Evolutionary conservation across 1,140 invertebrate genomes (phyloP).

Genomic region (Augochlora pura): DNA sequence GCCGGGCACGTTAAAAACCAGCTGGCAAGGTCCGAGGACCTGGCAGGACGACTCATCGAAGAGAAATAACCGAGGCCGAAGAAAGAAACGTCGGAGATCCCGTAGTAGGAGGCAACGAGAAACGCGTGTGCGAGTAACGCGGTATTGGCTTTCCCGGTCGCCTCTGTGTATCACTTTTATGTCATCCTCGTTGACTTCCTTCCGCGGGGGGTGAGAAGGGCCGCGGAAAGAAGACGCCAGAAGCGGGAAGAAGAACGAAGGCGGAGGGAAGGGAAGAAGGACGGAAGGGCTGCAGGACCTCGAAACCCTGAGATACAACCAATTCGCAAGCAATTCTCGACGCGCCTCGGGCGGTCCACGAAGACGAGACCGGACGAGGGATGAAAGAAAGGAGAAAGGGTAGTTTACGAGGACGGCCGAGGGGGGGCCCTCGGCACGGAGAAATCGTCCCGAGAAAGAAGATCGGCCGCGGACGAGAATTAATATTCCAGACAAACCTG

Average conservation of each 20-base stretch:
- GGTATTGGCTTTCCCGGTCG: constrained; percentile 37
- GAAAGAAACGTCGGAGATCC: background rate
- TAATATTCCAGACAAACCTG: constrained; percentile 79
- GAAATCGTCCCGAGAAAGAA: constrained; percentile 54
- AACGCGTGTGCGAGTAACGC: background rate
- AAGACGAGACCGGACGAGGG: constrained; percentile 36
- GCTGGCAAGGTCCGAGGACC: background rate
- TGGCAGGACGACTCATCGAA: background rate
- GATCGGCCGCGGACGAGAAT: constrained; percentile 67
- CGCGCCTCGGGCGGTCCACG: constrained; percentile 66
- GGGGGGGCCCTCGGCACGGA: constrained; percentile 48
- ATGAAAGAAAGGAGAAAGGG: background rate
- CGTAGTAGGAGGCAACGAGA: background rate
- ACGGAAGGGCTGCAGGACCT: constrained; percentile 47
- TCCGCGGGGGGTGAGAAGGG: constrained; percentile 27
- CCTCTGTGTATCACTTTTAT: constrained; percentile 37
- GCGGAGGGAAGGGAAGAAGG: background rate
- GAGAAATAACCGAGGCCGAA: background rate
- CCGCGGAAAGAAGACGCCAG: background rate
- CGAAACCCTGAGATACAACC: constrained; percentile 65
- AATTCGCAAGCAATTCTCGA: constrained; percentile 73
- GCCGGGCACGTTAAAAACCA: background rate
- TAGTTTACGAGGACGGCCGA: constrained; percentile 19
- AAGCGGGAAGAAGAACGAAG: background rate
- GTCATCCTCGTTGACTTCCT: constrained; percentile 53